phyloP scores from a whole-genome alignment of 37 sponge, comb jelly and placozoan genomes.

The Eunapius fragilis region DNA sequence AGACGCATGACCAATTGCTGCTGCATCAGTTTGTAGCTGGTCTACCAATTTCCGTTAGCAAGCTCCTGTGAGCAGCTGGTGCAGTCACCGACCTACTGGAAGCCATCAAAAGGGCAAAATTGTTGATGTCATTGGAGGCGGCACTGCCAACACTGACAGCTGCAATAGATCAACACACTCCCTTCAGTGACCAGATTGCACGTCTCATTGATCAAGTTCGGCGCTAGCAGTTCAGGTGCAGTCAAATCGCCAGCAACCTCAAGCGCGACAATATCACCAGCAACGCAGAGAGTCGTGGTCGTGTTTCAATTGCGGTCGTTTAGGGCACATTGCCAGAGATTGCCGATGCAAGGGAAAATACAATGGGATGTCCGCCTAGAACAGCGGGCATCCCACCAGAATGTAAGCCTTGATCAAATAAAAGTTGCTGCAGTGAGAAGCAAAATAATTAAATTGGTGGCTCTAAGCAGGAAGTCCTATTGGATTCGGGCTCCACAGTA shows the following conservation, averaged over 20 bases:
- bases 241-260: neutral
- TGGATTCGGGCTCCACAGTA: slow-evolving; percentile 46
- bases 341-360: slow-evolving; percentile 55
- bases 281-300: neutral
- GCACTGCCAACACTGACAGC: neutral
- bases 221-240: slow-evolving; percentile 15
- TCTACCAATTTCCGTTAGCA: slow-evolving; percentile 14
- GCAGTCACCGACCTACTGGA: neutral
- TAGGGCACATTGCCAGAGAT: slow-evolving; percentile 13
- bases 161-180: neutral
- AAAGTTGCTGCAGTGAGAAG: slow-evolving; percentile 18
- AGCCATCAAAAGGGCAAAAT: neutral
- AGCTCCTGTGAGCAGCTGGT: neutral
- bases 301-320: slow-evolving; percentile 9
- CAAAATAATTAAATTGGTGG: slow-evolving; percentile 11
- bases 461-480: slow-evolving; percentile 11
- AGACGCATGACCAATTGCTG: slow-evolving; percentile 22
- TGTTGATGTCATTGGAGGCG: neutral
- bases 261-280: neutral
- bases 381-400: slow-evolving; percentile 11
- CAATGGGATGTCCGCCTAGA: slow-evolving; percentile 24
- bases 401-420: neutral
- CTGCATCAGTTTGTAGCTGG: slow-evolving; percentile 41
- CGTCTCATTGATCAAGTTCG: slow-evolving; percentile 38
- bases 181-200: slow-evolving; percentile 11